phyloP scores from a whole-genome alignment of 2,797 vertebrate genomes.

The Microctenopoma stevenorrisi region DNA sequence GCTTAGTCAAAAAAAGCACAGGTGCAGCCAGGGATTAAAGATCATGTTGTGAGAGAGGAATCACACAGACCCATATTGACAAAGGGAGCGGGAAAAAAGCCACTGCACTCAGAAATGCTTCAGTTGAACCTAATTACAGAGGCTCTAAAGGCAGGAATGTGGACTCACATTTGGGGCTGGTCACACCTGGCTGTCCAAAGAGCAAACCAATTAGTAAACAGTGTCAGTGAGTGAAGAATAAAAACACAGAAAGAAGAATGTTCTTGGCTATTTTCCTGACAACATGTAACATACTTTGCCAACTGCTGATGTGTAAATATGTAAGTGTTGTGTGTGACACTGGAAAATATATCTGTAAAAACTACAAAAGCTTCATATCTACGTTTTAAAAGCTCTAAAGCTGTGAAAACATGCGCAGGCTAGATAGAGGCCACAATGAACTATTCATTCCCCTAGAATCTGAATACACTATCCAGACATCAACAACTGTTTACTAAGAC shows the following conservation, averaged over 20 bases:
- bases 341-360: background rate
- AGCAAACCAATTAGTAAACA: constrained; percentile 72
- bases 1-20: constrained; percentile 67
- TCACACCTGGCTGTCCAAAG: constrained; percentile 79
- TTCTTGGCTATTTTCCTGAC: constrained; percentile 23
- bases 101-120: constrained; percentile 69
- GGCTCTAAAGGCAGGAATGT: constrained; percentile 78
- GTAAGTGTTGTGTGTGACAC: background rate
- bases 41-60: constrained; percentile 53
- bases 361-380: constrained; percentile 2
- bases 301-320: background rate
- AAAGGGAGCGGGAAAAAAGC: constrained; percentile 74
- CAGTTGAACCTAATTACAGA: constrained; percentile 81
- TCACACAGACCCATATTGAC: constrained; percentile 49
- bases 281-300: constrained; percentile 27
- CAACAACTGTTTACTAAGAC: constrained; percentile 61
- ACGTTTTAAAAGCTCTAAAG: constrained; percentile 11
- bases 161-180: constrained; percentile 73
- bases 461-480: constrained; percentile 65
- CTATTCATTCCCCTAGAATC: constrained; percentile 33
- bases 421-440: constrained; percentile 4
- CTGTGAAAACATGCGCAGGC: constrained; percentile 18
- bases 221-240: constrained; percentile 57
- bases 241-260: constrained; percentile 56
- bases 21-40: constrained; percentile 78